A percentile compares a stretch with the other conserved stretches of the same genome.
These are phyloP conservation scores for Leptopilina boulardi DNA, from an alignment of 1,140 invertebrate species.

Conservation along the genomic window DNA sequence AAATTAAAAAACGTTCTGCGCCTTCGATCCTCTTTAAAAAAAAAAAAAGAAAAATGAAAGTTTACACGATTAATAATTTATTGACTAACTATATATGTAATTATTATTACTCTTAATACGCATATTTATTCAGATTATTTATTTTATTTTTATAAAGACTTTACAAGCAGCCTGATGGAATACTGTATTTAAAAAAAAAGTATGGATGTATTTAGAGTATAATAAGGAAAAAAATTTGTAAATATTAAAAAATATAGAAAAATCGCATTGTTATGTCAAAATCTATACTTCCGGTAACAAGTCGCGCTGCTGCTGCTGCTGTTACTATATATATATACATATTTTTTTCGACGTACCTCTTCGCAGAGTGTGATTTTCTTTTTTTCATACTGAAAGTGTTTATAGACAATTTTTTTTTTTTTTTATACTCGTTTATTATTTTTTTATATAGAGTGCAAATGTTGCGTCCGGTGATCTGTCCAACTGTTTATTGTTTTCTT, in stretches of 20 bases:
- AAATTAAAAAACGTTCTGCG: conserved; percentile 20
- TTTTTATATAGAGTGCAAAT: conserved; percentile 8
- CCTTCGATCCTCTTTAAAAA: conserved; percentile 38
- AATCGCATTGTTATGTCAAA: conserved; percentile 60
- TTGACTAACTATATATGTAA: conserved; percentile 72
- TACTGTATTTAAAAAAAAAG: conserved; percentile 64
- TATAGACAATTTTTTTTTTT: neutral
- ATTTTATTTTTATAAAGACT: conserved; percentile 75
- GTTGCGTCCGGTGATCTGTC: conserved; percentile 22
- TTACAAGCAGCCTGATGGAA: conserved; percentile 65
- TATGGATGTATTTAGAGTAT: conserved; percentile 51
- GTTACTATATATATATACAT: conserved; percentile 52
- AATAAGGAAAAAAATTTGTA: conserved; percentile 56
- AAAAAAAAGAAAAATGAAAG: neutral
- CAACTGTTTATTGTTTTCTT: conserved; percentile 6
- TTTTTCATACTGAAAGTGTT: conserved; percentile 37
- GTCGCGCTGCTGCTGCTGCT: conserved; percentile 63
- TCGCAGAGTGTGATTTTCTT: conserved; percentile 50
- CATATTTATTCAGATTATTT: conserved; percentile 76
- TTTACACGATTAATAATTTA: conserved; percentile 65
- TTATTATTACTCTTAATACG: conserved; percentile 54
- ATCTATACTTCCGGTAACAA: conserved; percentile 56
- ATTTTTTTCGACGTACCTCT: conserved; percentile 55
- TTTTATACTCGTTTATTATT: conserved; percentile 11
- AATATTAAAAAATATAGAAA: conserved; percentile 53